Base-by-base conservation (phyloP, 1,140 invertebrate genomes). In the Leptopilina boulardi region DNA sequence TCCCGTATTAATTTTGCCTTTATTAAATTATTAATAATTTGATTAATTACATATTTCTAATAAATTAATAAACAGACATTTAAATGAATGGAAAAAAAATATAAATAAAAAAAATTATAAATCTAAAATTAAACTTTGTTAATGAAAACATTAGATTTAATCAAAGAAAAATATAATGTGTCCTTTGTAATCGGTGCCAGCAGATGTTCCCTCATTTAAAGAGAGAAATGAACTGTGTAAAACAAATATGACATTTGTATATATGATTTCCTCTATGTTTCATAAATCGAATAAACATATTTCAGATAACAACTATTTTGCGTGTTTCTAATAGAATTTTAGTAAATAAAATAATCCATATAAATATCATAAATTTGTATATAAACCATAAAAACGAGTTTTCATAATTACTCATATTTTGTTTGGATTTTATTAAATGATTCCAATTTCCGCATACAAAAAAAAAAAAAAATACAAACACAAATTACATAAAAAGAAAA, bases 241-340 rank as follows among this genome's bases (percentile, higher is more conserved):
- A 3, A 23, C 11, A 18, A 56, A 56, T 8, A 23, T 11, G 54
- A 9, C 4, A 56, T 23, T 38, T 38, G 34, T 38, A 9, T 38
- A 8, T 66, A 66, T 30, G 11, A 30, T 8, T 15, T 66, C 30
- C 4, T 66, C 1, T 66, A 15, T 6, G 11, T 10, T 21, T 30
- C 23, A 5, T 8, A 30, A 66, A 66, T 34, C 26, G 13, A 66
- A 66, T 66, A 66, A 66, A n/a, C 26, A 30, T 23, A 30, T 66
- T 19, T 21, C 15, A 13, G 26, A 66, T 66, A 66, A 66, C 59
- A 11, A 21, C 2, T 15, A 15, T 66, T 66, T 66, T 66, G 13
- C 59, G 0, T n/a, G 26, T 30, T 30, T 66, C 34, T n/a, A 23
- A 75, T 38, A 10, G 34, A 73, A 74, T 54, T 26, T 74, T 6